These are phyloP conservation scores for Enchytraeus crypticus DNA, from an alignment of 2,888 invertebrate species.

Conservation along the genomic window DNA sequence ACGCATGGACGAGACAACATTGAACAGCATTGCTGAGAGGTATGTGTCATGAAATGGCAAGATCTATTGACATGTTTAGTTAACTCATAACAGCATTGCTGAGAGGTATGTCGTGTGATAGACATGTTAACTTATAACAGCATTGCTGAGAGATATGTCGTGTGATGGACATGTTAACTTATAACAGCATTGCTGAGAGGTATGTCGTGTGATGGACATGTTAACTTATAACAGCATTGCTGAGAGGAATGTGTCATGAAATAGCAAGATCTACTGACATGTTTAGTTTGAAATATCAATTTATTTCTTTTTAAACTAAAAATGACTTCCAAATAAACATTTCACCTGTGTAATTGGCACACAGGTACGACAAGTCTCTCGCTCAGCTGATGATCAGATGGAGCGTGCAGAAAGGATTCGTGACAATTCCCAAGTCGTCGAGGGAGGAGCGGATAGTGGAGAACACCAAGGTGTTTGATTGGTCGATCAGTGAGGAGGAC, in stretches of 20 bases:
- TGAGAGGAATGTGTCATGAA: background rate
- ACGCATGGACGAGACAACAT: slow-evolving; percentile 24
- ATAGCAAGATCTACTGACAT: too few species aligned
- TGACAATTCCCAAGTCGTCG: slow-evolving; percentile 35
- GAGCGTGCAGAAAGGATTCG: slow-evolving; percentile 32
- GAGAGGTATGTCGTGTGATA: too few species aligned
- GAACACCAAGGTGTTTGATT: slow-evolving; percentile 34
- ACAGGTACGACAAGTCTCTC: slow-evolving; percentile 29
- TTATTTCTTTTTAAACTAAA: too few species aligned
- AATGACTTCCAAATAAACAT: too few species aligned
- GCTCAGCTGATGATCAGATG: slow-evolving; percentile 33
- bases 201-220: background rate
- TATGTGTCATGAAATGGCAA: too few species aligned
- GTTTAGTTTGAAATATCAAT: too few species aligned
- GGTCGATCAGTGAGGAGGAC: slow-evolving; percentile 28
- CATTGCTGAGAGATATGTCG: too few species aligned
- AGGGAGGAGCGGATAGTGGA: slow-evolving; percentile 25
- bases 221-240: background rate
- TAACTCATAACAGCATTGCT: too few species aligned
- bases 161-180: too few species aligned
- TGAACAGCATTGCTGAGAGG: slow-evolving; percentile 29
- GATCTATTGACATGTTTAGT: too few species aligned
- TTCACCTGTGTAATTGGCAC: background rate
- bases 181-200: too few species aligned
- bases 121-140: too few species aligned